phyloP scores from a whole-genome alignment of 1,140 invertebrate genomes.

The Leptinotarsa defecta region DNA sequence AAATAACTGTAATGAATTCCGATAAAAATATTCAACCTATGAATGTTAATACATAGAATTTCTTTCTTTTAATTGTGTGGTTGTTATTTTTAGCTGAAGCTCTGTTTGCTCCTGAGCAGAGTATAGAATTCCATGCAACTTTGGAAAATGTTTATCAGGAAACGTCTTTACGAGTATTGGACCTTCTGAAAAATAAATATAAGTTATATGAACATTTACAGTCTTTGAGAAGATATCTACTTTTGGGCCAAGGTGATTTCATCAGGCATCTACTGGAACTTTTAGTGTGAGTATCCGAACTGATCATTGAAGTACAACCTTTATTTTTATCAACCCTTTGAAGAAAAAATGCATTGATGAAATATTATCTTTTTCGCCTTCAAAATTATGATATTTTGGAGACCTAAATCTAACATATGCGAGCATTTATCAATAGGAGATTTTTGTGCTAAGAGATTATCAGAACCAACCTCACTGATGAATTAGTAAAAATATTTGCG shows the following conservation, averaged over 20 bases:
- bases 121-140: constrained; percentile 74
- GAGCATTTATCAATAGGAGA: too few species aligned
- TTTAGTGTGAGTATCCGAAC: constrained; percentile 71
- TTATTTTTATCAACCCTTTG: constrained; percentile 12
- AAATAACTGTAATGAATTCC: too few species aligned
- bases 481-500: too few species aligned
- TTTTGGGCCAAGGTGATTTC: constrained; percentile 95
- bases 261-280: constrained; percentile 91
- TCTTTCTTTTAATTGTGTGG: neutral
- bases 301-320: neutral
- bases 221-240: constrained; percentile 86
- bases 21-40: too few species aligned
- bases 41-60: too few species aligned
- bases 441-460: too few species aligned
- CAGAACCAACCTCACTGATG: too few species aligned
- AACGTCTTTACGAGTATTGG: constrained; percentile 84
- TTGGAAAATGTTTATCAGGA: constrained; percentile 84
- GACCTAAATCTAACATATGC: too few species aligned
- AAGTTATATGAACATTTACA: constrained; percentile 90
- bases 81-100: constrained; percentile 61
- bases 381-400: too few species aligned
- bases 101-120: constrained; percentile 73
- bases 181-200: constrained; percentile 84
- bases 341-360: neutral
- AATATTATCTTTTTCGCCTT: too few species aligned